phyloP scores from a whole-genome alignment of 2,113 vertebrate genomes.

The Istiophorus platypterus region DNA sequence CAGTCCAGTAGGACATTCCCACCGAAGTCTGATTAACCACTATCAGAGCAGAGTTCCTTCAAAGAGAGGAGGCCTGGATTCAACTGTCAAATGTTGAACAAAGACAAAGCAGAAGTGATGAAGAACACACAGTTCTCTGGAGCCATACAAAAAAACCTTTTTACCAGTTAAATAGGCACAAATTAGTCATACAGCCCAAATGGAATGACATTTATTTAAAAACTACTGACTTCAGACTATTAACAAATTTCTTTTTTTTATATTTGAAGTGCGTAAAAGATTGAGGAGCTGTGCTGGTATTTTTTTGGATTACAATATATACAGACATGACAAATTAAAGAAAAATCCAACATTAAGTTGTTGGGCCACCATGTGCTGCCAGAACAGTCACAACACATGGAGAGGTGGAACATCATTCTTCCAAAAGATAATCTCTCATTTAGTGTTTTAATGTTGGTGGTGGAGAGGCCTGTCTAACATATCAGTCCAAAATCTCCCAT shows the following conservation, averaged over 20 bases:
- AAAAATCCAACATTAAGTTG: no score
- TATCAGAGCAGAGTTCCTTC: conserved; percentile 8
- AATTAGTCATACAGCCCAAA: neutral
- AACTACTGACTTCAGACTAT: neutral
- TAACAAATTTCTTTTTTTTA: neutral
- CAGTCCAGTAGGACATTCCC: conserved; percentile 90
- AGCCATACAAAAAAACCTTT: neutral
- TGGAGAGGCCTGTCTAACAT: no score
- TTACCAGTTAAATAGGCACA: neutral
- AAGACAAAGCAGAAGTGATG: conserved; percentile 3
- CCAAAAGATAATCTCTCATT: no score
- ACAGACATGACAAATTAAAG: no score
- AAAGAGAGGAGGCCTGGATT: conserved; percentile 12
- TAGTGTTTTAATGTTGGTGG: no score
- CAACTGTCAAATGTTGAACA: conserved; percentile 41
- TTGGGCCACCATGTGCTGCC: no score
- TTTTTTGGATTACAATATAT: no score
- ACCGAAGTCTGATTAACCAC: conserved; percentile 7
- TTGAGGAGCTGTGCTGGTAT: neutral
- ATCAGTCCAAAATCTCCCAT: no score
- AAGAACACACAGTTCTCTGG: neutral
- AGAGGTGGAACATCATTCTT: no score
- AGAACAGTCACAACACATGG: no score
- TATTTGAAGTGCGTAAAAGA: no score
- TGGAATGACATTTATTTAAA: neutral